A percentile compares a stretch with the other conserved stretches of the same genome.
Conservation (phyloP, 2,888 invertebrate genomes). For the Geophilus truncorum region DNA sequence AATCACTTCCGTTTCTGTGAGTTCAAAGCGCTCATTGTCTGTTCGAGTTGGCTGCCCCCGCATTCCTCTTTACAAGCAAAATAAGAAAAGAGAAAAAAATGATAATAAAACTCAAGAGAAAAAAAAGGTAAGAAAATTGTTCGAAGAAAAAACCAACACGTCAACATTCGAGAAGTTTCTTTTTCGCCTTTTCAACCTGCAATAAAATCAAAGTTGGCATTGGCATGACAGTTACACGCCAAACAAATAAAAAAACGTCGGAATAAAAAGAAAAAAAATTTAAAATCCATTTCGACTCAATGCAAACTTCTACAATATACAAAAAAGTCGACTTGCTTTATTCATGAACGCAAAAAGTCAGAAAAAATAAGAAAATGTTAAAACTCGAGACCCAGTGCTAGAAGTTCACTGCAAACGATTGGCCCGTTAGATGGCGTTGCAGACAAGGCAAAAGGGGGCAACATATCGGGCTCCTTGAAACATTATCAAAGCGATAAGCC, state of each 20-base stretch:
- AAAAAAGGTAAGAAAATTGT: background rate
- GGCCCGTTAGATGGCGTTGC: background rate
- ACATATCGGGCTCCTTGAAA: background rate
- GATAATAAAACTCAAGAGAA: background rate
- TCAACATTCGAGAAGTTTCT: background rate
- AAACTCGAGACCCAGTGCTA: background rate
- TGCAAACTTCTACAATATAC: background rate
- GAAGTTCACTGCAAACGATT: background rate
- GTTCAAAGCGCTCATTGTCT: constrained; percentile 20
- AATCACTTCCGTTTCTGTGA: constrained; percentile 16
- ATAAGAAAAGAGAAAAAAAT: background rate
- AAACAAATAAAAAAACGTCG: background rate
- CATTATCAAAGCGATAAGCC: background rate
- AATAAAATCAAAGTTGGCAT: background rate
- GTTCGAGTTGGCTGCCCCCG: background rate
- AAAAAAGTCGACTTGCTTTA: background rate
- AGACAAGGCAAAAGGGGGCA: background rate
- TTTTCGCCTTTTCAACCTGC: background rate
- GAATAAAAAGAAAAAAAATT: background rate
- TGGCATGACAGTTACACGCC: background rate
- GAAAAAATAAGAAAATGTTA: background rate
- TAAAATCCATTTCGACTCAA: background rate
- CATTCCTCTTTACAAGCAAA: background rate
- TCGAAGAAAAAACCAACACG: background rate
- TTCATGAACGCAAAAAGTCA: background rate